A percentile compares a stretch with the other conserved stretches of the same genome.
Conservation (phyloP, 2,113 vertebrate species). For the Salvelinus namaycush region DNA sequence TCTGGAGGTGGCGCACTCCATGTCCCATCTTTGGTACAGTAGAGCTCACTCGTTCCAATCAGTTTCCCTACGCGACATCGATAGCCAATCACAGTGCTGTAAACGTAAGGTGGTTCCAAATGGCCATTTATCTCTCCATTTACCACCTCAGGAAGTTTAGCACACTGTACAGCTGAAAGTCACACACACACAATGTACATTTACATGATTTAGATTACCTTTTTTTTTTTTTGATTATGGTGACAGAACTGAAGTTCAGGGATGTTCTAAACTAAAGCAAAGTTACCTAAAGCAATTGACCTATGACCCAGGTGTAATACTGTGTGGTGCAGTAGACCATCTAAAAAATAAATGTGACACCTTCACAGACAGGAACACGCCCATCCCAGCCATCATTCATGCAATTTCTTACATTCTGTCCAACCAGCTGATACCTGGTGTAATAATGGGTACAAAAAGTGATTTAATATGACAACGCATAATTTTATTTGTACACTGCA, state of each 20-base stretch:
- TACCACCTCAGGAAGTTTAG: conserved; percentile 28
- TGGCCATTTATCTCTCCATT: neutral
- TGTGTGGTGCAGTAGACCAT: neutral
- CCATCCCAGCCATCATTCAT: conserved; percentile 66
- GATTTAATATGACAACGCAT: neutral
- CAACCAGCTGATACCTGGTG: conserved; percentile 59
- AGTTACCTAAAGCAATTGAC: too few relatives aligned
- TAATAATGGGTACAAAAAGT: neutral
- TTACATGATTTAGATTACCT: neutral
- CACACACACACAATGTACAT: neutral
- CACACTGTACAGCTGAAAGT: conserved; percentile 61
- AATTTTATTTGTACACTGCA: neutral
- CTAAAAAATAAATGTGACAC: conserved; percentile 35
- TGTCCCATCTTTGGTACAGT: conserved; percentile 63
- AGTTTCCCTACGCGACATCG: conserved; percentile 49
- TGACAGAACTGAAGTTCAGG: neutral
- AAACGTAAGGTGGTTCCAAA: conserved; percentile 22
- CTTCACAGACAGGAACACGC: conserved; percentile 66
- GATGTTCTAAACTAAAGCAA: neutral
- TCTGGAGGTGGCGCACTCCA: conserved; percentile 64
- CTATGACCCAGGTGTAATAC: neutral
- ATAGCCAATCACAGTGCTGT: conserved; percentile 49
- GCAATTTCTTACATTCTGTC: conserved; percentile 56
- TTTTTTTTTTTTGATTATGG: neutral
- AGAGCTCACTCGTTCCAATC: conserved; percentile 48